phyloP scores from a whole-genome alignment of 2,113 vertebrate genomes.

The Percopsis transmontana region DNA sequence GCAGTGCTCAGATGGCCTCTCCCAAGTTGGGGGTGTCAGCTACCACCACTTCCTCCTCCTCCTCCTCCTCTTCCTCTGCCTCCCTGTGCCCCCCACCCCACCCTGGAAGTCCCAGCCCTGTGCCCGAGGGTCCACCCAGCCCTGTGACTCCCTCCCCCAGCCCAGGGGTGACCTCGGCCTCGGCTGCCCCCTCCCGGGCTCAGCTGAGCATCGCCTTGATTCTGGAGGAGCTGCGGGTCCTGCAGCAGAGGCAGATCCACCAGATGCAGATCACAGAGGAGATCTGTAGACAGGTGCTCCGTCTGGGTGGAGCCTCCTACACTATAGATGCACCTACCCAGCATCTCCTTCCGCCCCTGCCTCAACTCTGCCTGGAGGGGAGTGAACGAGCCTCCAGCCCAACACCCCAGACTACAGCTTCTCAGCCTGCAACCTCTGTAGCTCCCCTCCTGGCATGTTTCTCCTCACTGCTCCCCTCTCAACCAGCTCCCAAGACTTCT shows the following conservation, averaged over 20 bases:
- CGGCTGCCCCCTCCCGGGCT: conserved; percentile 71
- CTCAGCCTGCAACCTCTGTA: conserved; percentile 62
- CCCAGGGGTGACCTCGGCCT: conserved; percentile 79
- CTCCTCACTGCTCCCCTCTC: conserved; percentile 72
- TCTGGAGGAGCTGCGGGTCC: conserved; percentile 87
- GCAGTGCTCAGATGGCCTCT: conserved; percentile 74
- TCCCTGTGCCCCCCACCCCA: conserved; percentile 75
- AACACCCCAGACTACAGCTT: conserved; percentile 34
- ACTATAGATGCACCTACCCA: conserved; percentile 72
- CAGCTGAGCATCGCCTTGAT: conserved; percentile 81
- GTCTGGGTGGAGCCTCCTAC: conserved; percentile 80
- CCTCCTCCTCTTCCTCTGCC: conserved; percentile 73
- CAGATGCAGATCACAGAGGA: conserved; percentile 96
- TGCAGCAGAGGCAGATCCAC: conserved; percentile 91
- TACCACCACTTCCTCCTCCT: conserved; percentile 76
- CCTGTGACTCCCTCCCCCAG: conserved; percentile 79
- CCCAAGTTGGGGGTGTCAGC: conserved; percentile 79
- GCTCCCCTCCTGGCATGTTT: conserved; percentile 77
- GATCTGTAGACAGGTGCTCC: conserved; percentile 89
- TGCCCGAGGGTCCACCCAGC: conserved; percentile 82
- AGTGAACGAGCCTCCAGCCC: conserved; percentile 55
- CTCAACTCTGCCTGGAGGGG: conserved; percentile 75
- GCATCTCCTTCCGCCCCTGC: conserved; percentile 62
- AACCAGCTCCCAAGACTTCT: conserved; percentile 59
- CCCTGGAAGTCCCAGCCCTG: conserved; percentile 73